phyloP scores from a whole-genome alignment of 2,113 vertebrate genomes.

The Chloropsis hardwickii region DNA sequence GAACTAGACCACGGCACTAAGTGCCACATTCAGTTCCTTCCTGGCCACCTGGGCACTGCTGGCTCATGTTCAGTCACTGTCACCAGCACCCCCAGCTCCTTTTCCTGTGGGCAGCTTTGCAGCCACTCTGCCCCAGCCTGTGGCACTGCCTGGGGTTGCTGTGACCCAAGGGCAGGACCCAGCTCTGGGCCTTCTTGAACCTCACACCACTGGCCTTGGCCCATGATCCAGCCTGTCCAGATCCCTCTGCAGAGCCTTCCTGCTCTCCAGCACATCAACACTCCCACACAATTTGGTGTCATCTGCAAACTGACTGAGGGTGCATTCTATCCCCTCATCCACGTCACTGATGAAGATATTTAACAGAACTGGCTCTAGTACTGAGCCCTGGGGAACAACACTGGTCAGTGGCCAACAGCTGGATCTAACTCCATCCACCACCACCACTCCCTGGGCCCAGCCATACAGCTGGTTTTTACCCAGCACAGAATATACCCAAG shows the following conservation, averaged over 20 bases:
- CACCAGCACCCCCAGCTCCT: background rate
- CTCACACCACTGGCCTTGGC: background rate
- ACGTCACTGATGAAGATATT: background rate
- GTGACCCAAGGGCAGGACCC: background rate
- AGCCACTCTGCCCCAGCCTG: background rate
- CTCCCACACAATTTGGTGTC: accelerated
- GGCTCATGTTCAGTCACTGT: background rate
- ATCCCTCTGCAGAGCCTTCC: background rate
- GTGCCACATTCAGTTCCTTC: background rate
- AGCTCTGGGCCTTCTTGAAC: background rate
- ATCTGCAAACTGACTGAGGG: no score
- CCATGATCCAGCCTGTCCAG: background rate
- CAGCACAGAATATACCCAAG: background rate
- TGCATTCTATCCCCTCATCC: accelerated
- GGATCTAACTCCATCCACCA: background rate
- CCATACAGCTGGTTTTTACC: background rate
- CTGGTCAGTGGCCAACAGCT: background rate
- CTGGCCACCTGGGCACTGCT: background rate
- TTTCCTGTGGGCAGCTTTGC: background rate
- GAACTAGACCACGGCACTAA: background rate
- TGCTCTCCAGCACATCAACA: background rate
- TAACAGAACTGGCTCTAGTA: background rate
- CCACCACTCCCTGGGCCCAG: accelerated
- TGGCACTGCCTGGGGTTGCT: background rate
- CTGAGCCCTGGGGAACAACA: background rate